These are phyloP conservation scores for Iselma pallidipennis DNA, from an alignment of 2,888 invertebrate genomes.

Conservation along the genomic window DNA sequence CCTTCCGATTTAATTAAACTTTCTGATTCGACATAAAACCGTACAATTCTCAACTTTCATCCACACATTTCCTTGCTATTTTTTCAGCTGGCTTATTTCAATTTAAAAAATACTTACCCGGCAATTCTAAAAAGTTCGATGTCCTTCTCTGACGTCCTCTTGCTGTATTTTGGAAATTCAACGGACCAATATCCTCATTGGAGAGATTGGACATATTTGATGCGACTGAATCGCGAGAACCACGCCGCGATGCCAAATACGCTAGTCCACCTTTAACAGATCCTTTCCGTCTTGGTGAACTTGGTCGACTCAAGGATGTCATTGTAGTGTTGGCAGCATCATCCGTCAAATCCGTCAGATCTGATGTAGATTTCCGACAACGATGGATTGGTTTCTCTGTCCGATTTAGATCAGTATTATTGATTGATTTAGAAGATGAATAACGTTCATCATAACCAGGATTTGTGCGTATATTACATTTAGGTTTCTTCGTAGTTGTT, in stretches of 20 bases:
- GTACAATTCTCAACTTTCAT: too few species aligned
- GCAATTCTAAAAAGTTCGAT: constrained; percentile 84
- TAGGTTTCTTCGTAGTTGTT: constrained; percentile 41
- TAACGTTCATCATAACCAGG: constrained; percentile 63
- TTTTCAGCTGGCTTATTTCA: too few species aligned
- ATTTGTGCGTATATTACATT: constrained; percentile 62
- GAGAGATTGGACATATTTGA: constrained; percentile 73
- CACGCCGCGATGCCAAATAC: constrained; percentile 82
- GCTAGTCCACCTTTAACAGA: constrained; percentile 73
- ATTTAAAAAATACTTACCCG: constrained; percentile 65
- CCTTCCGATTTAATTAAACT: too few species aligned
- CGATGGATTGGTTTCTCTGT: constrained; percentile 55
- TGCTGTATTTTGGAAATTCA: constrained; percentile 78
- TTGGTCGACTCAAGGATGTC: constrained; percentile 65
- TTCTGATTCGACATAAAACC: too few species aligned
- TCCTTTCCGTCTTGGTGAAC: constrained; percentile 70
- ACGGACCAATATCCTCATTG: constrained; percentile 80
- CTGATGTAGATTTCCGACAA: constrained; percentile 77
- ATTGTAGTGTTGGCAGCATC: constrained; percentile 62
- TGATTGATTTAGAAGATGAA: constrained; percentile 49
- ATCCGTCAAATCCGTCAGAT: constrained; percentile 67
- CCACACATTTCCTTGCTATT: too few species aligned
- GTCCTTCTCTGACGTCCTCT: constrained; percentile 79
- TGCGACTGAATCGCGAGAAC: constrained; percentile 71
- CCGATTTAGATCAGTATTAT: constrained; percentile 52